Conservation (phyloP, 2,797 vertebrate species). For the Danio aesculapii region DNA sequence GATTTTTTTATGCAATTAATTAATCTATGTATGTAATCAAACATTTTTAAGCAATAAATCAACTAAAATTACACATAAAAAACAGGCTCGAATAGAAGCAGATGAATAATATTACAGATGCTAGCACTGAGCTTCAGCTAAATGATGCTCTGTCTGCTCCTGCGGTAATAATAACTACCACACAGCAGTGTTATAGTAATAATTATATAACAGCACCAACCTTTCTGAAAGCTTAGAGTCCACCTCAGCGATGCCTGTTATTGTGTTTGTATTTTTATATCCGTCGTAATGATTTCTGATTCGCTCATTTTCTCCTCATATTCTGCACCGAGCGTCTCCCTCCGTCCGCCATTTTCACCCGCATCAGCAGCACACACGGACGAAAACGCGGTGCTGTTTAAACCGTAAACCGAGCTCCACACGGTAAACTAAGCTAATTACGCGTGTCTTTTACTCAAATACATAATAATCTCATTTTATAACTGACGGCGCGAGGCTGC, state of each 20-base stretch:
- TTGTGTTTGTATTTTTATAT: not conserved
- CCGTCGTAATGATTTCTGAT: not conserved
- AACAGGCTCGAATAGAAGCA: constrained; percentile 1
- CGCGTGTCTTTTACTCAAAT: not conserved
- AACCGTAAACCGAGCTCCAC: too few species aligned
- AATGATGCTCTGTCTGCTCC: not conserved
- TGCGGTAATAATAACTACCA: not conserved
- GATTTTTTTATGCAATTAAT: not conserved
- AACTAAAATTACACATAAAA: not conserved
- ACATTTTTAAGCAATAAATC: not conserved
- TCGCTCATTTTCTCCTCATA: constrained; percentile 38
- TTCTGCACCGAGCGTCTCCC: constrained; percentile 39
- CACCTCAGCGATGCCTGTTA: not conserved
- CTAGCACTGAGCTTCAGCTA: not conserved
- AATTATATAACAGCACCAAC: not conserved
- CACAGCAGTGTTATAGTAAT: not conserved
- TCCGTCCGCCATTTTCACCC: constrained; percentile 62
- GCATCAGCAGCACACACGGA: constrained; percentile 13
- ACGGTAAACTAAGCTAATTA: not conserved
- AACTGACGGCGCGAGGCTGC: constrained; percentile 40
- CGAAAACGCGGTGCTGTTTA: not conserved
- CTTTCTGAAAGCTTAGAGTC: constrained; percentile 1
- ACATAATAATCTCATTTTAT: not conserved
- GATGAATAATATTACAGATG: not conserved
- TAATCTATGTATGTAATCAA: not conserved